phyloP scores from a whole-genome alignment of 2,888 invertebrate genomes.

The Zeuzera pyrina region DNA sequence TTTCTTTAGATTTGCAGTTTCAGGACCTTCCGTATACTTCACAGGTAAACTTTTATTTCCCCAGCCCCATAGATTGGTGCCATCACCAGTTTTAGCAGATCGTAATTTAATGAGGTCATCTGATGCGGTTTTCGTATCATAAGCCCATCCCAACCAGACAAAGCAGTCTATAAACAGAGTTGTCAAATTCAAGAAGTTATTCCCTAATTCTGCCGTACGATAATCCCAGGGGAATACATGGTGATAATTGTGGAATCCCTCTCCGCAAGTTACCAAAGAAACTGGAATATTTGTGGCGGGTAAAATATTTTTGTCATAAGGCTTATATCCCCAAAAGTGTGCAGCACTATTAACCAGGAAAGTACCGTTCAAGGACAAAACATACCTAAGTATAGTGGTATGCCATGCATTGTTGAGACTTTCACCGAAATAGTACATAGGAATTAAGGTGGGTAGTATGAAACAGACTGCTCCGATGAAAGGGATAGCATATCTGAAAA shows the following conservation, averaged over 20 bases:
- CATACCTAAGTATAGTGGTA: constrained; percentile 65
- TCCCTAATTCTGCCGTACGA: constrained; percentile 35
- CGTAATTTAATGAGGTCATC: constrained; percentile 22
- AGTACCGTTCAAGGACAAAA: constrained; percentile 71
- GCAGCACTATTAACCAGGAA: constrained; percentile 79
- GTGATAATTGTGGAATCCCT: constrained; percentile 45
- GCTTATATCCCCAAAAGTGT: constrained; percentile 62
- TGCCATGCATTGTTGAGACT: constrained; percentile 47
- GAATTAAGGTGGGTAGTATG: constrained; percentile 67
- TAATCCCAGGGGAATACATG: constrained; percentile 44
- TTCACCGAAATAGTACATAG: constrained; percentile 76
- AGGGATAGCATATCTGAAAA: constrained; percentile 72
- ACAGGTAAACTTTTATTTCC: too few relatives aligned
- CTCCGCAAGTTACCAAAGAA: constrained; percentile 26
- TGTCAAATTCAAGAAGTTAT: constrained; percentile 30
- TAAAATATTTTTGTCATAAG: constrained; percentile 46
- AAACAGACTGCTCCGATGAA: constrained; percentile 71
- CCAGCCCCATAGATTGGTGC: constrained; percentile 22
- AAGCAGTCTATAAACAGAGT: constrained; percentile 37
- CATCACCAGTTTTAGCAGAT: constrained; percentile 32
- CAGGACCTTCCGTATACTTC: too few relatives aligned
- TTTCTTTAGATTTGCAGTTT: too few relatives aligned
- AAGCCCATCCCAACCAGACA: constrained; percentile 39
- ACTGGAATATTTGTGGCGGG: constrained; percentile 26
- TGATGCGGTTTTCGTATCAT: constrained; percentile 32